Evolutionary conservation across 2,113 vertebrate genomes (phyloP), one percentile per base, ranked within the genome.

Genomic region (Thalassoma bifasciatum): DNA sequence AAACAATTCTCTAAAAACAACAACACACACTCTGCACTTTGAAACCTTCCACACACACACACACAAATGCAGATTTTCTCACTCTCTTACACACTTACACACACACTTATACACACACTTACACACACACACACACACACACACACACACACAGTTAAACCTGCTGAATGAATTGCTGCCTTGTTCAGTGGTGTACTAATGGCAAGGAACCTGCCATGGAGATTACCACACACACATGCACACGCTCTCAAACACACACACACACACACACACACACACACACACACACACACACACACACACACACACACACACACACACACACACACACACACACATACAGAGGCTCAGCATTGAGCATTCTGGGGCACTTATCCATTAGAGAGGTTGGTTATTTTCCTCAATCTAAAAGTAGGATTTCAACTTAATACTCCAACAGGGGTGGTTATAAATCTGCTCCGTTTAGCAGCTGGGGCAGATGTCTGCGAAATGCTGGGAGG

Each of bases 1-100:
- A 91, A 92, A 92, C 89, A 91, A 90, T 91, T 91, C 88, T 86
- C 86, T 79, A 91, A 89, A 88, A 90, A 92, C 87, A 92, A 40
- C 38, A 46, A 92, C 90, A 92, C 87, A 86, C 85, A 86, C 78
- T 77, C 84, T 79, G 68, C 87, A 82, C 88, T 85, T 86, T 87
- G 71, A 91, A 89, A 86, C 68, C 82, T 84, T 75, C 75, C 69
- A 24, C 62, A 79, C 66, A 66, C 21, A 14, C 53, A 37, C 40
- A 61, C 67, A 56, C 69, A 77, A n/a, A n/a, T n/a, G n/a, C n/a
- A n/a, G n/a, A n/a, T n/a, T n/a, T n/a, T n/a, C n/a, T n/a, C 81
- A 75, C 61, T 66, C 68, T 63, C 58, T 54, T 51, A 72, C 65
- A 62, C 24, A 23, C 51, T 37, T 11, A 40, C 57, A 61, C 22